These are phyloP conservation scores for Bovichtus variegatus DNA, from an alignment of 2,797 vertebrate species.

Conservation along the genomic window DNA sequence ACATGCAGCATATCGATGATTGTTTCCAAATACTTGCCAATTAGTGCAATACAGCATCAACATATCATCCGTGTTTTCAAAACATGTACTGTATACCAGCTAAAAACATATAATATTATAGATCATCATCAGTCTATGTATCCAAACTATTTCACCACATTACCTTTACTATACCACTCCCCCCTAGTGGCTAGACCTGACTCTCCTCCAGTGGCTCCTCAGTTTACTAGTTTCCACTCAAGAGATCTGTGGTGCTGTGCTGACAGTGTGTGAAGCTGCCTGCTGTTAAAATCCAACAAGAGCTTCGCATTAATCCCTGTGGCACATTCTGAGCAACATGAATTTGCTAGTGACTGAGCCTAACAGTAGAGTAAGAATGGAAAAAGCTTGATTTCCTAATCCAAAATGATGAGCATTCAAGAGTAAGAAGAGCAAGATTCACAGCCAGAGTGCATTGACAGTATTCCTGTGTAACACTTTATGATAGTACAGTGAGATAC, in stretches of 20 bases:
- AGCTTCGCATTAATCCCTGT: constrained; percentile 18
- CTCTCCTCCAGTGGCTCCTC: constrained; percentile 21
- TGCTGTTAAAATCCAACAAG: constrained; percentile 26
- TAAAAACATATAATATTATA: background rate
- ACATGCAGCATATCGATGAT: background rate
- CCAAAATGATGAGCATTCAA: constrained; percentile 23
- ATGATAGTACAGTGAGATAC: background rate
- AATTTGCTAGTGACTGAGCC: background rate
- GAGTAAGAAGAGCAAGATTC: constrained; percentile 3
- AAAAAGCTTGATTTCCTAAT: constrained; percentile 1
- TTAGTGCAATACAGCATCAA: constrained; percentile 2
- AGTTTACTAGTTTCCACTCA: constrained; percentile 1
- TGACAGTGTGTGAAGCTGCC: constrained; percentile 36
- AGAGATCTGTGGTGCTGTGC: constrained; percentile 14
- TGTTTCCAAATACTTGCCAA: constrained; percentile 19
- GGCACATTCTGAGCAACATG: constrained; percentile 28
- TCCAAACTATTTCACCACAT: constrained; percentile 10
- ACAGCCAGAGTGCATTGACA: background rate
- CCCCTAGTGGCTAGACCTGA: constrained; percentile 61
- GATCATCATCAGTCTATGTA: constrained; percentile 2
- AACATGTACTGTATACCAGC: background rate
- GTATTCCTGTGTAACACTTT: background rate
- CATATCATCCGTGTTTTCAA: background rate
- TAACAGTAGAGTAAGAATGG: background rate
- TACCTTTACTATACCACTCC: constrained; percentile 55